Conservation (phyloP, 1,140 invertebrate species). For the Diuraphis noxia region DNA sequence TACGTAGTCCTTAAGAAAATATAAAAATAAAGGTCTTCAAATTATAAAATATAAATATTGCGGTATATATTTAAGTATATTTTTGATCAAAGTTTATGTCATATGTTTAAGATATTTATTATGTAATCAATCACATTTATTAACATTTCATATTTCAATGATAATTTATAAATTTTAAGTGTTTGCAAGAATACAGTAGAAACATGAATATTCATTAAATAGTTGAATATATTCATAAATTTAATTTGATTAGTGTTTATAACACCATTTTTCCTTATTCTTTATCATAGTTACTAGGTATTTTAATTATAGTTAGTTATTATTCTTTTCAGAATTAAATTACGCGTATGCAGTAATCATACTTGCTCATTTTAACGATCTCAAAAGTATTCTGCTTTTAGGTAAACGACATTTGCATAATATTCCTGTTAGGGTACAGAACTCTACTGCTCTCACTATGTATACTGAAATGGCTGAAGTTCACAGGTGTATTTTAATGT, state of each 20-base stretch:
- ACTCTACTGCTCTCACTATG: too few relatives aligned
- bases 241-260: slow-evolving; percentile 6
- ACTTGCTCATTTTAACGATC: neutral
- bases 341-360: neutral
- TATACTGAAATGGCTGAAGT: neutral
- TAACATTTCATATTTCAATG: neutral
- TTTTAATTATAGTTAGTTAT: neutral
- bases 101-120: neutral
- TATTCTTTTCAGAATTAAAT: slow-evolving; percentile 7
- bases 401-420: slow-evolving; percentile 29
- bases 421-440: neutral
- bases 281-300: neutral
- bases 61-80: neutral
- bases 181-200: neutral
- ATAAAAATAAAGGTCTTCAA: neutral
- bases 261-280: neutral
- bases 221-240: neutral
- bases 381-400: neutral
- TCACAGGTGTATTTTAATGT: neutral
- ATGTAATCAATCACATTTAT: neutral
- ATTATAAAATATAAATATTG: neutral
- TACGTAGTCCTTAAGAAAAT: neutral
- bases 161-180: neutral
- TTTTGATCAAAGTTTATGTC: neutral
- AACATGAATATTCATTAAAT: neutral